Evolutionary conservation across 2,797 vertebrate species (phyloP).

Genomic region (Numenius phaeopus): DNA sequence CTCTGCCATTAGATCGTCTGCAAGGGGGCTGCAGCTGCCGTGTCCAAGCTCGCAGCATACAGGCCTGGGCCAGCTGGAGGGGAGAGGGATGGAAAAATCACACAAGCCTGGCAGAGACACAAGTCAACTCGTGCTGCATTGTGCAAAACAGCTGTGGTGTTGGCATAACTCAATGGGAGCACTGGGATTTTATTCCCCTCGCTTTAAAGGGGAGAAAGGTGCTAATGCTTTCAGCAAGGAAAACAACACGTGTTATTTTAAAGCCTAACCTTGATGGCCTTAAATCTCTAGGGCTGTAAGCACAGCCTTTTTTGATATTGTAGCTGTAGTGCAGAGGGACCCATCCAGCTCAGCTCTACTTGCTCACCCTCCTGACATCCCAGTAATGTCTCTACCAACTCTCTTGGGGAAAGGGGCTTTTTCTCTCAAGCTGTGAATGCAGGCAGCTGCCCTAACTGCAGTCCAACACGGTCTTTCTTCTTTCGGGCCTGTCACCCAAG

Average conservation of each 20-base stretch:
- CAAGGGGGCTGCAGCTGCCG: background rate
- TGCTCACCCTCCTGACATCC: background rate
- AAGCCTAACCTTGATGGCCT: background rate
- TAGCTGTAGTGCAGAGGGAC: background rate
- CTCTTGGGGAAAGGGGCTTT: background rate
- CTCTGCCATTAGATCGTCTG: background rate
- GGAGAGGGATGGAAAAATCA: background rate
- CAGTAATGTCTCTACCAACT: fast-evolving
- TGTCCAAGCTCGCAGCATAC: background rate
- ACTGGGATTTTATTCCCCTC: background rate
- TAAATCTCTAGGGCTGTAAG: background rate
- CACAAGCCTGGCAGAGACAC: background rate
- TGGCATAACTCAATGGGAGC: background rate
- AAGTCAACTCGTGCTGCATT: background rate
- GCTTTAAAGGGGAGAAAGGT: background rate
- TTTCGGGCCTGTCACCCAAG: background rate
- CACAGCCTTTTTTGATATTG: background rate
- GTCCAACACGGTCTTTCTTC: fast-evolving
- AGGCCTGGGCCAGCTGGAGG: background rate
- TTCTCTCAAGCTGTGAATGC: background rate
- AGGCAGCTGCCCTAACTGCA: background rate
- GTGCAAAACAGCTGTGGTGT: background rate
- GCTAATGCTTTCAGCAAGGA: background rate
- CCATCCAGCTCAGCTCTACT: background rate
- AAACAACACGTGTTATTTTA: background rate